A percentile compares a stretch with the other conserved stretches of the same genome.
Evolutionary conservation across 2,113 vertebrate genomes (phyloP).

Genomic region (Otus sunia): DNA sequence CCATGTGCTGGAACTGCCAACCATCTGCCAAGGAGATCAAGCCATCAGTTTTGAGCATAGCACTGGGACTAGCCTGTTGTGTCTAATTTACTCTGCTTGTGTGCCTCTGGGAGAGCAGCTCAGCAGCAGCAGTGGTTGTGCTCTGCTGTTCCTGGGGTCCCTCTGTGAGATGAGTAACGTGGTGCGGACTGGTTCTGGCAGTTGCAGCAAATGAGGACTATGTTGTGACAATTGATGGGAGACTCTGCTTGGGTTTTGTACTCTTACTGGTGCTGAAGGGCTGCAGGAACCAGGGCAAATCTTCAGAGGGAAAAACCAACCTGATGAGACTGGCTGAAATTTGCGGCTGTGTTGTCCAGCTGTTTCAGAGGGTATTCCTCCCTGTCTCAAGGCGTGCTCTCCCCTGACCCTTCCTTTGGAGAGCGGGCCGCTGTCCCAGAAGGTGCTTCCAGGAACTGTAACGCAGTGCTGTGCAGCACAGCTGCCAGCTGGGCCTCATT

Average conservation of each 20-base stretch:
- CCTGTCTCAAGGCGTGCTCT: not conserved
- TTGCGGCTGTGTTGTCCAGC: not conserved
- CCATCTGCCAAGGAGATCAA: not conserved
- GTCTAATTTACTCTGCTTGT: not conserved
- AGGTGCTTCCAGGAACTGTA: not conserved
- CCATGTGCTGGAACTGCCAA: not conserved
- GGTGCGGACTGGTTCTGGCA: not conserved
- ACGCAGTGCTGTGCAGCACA: rapidly evolving
- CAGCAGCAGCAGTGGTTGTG: not conserved
- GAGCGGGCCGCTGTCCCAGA: not conserved
- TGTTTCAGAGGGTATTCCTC: not conserved
- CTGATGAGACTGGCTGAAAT: not conserved
- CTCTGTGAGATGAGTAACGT: not conserved
- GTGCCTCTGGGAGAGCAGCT: not conserved
- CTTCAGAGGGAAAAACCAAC: not conserved
- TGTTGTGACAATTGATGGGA: not conserved
- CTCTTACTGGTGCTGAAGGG: not conserved
- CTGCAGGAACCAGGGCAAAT: not conserved
- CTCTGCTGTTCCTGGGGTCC: not conserved
- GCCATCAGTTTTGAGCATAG: not conserved
- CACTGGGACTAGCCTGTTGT: not conserved
- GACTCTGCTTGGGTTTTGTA: not conserved
- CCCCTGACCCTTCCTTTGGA: not conserved
- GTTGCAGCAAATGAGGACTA: not conserved
- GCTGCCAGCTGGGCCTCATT: not conserved